phyloP scores from a whole-genome alignment of 37 sponge, comb jelly and placozoan genomes.

The Bolinopsis microptera region DNA sequence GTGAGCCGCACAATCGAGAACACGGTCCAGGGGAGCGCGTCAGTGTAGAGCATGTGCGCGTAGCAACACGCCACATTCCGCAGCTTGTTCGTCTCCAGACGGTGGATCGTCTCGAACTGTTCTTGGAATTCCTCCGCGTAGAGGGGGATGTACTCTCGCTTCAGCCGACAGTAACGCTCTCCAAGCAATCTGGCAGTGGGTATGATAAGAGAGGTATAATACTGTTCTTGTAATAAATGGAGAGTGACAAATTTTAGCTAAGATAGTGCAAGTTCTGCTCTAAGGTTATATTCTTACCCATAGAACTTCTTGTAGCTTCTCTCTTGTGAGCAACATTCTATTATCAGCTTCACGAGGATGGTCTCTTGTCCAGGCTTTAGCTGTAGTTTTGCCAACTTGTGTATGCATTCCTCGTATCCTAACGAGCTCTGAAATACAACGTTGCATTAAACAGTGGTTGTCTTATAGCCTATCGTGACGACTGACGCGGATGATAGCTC shows the following conservation, averaged over 20 bases:
- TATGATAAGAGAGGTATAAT: neutral
- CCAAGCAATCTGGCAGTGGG: neutral
- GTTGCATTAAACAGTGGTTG: too few relatives aligned
- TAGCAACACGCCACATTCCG: slow-evolving; percentile 92
- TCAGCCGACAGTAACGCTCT: slow-evolving; percentile 87
- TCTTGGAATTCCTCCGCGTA: slow-evolving; percentile 81
- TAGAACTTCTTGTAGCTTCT: slow-evolving; percentile 55
- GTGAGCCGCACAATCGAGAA: slow-evolving; percentile 89
- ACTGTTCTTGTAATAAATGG: neutral
- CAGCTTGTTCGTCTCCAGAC: slow-evolving; percentile 96
- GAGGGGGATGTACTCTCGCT: slow-evolving; percentile 84
- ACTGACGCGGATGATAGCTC: too few relatives aligned
- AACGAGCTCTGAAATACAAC: slow-evolving; percentile 64
- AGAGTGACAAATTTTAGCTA: neutral
- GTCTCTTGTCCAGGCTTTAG: slow-evolving; percentile 87
- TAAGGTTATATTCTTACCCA: neutral
- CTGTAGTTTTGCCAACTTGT: slow-evolving; percentile 85
- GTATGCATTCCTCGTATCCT: slow-evolving; percentile 96
- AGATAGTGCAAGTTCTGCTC: neutral
- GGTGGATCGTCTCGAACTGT: slow-evolving; percentile 87
- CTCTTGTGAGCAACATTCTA: slow-evolving; percentile 62
- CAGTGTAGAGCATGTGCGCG: slow-evolving; percentile 89
- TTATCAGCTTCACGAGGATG: slow-evolving; percentile 41
- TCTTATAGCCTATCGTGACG: too few relatives aligned
- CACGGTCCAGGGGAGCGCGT: slow-evolving; percentile 95